Evolutionary conservation across 1,140 invertebrate species (phyloP), one percentile per base, ranked within the genome.

Genomic region (Frieseomelitta varia): DNA sequence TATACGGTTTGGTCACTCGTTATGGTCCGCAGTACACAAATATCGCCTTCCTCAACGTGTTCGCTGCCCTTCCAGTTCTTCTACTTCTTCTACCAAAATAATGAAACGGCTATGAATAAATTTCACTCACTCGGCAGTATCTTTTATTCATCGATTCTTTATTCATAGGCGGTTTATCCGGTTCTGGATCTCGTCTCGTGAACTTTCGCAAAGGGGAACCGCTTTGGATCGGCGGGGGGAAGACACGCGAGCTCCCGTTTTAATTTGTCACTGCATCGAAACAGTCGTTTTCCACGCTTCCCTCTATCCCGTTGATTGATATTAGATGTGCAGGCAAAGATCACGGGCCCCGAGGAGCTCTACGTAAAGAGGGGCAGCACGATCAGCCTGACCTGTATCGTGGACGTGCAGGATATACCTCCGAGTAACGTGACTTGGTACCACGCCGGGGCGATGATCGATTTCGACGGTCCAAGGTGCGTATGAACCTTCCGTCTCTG

Each of bases 311-410:
- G 2, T 67, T 55, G 27, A n/a, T 30, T 19, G 1, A 67, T 19
- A 56, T 75, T 71, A 98, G 97, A 97, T 87, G 97, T 98, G 63
- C 97, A 97, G 92, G 98, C 98, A 12, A 97, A 96, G 90, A 98
- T 98, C 90, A 96, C 97, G 92, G 97, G 97, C 71, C 97, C 97
- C 6, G 96, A 97, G 72, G 97, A 98, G 85, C 96, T 98, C 79
- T 97, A 97, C 92, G 97, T 98, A 81, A 98, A 97, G 94, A 97
- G 97, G 90, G 98, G 98, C 74, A 98, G 97, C 92, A 98, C 97
- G 71, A 98, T 98, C 95, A 97, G 97, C 81, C 92, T 98, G 86
- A 98, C 97, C 17, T 98, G 98, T 93, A 97, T 96, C 53, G 97
- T 98, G 67, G 98, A 98, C 92, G 96, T 97, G n/a, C 97, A 98